Conservation (phyloP, 2,113 vertebrate species). For the Prochilodus magdalenae region DNA sequence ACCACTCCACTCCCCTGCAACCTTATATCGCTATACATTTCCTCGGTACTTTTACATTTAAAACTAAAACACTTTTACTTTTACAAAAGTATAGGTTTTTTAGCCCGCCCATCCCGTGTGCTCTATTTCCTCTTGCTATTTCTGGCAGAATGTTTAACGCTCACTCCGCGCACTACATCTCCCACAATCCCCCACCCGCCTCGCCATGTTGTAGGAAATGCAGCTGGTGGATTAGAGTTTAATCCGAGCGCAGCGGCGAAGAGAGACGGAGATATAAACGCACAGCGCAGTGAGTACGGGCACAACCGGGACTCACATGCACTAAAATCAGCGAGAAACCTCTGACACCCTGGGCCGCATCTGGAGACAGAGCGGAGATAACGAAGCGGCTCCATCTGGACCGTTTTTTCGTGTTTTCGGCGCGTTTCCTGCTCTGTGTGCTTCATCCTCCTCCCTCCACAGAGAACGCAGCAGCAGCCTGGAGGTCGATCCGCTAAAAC, state of each 20-base stretch:
- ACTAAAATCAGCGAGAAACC: too few relatives aligned
- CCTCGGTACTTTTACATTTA: too few relatives aligned
- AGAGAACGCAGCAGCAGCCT: not conserved
- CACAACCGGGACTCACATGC: not conserved
- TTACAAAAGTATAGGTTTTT: too few relatives aligned
- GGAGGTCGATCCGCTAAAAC: slow-evolving; percentile 50
- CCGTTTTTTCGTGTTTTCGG: not conserved
- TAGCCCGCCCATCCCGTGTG: too few relatives aligned
- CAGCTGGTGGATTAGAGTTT: slow-evolving; percentile 75
- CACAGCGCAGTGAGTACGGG: not conserved
- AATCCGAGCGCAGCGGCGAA: slow-evolving; percentile 72
- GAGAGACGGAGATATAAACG: slow-evolving; percentile 20
- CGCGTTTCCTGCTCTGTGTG: slow-evolving; percentile 61
- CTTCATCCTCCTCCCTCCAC: slow-evolving; percentile 16
- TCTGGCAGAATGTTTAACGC: too few relatives aligned
- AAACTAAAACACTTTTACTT: too few relatives aligned
- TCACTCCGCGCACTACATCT: slow-evolving; percentile 68
- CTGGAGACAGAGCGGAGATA: not conserved
- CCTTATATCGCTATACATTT: too few relatives aligned
- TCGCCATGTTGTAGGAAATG: slow-evolving; percentile 81
- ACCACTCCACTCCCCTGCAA: too few relatives aligned
- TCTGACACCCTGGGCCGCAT: too few relatives aligned
- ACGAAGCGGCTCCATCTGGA: not conserved
- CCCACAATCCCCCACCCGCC: slow-evolving; percentile 65
- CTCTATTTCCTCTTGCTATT: too few relatives aligned